phyloP scores from a whole-genome alignment of 2,113 vertebrate genomes.

The Poecile atricapillus region DNA sequence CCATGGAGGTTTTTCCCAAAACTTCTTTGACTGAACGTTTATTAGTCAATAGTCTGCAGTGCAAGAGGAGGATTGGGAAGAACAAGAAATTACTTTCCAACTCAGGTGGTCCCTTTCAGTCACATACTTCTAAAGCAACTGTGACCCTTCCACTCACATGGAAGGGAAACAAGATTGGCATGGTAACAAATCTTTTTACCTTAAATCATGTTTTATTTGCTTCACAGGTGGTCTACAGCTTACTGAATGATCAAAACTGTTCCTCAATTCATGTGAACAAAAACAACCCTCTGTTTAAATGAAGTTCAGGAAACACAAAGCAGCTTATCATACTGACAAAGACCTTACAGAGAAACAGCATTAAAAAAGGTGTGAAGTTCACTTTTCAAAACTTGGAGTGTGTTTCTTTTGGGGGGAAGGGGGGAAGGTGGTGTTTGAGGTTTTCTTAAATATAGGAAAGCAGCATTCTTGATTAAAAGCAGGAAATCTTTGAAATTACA shows the following conservation, averaged over 20 bases:
- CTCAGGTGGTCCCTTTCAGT: not conserved
- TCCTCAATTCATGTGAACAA: not conserved
- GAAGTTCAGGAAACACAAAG: not conserved
- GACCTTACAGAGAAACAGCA: not conserved
- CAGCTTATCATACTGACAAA: not conserved
- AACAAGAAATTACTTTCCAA: not conserved
- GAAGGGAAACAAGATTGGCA: not conserved
- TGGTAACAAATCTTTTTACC: not conserved
- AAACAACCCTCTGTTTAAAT: not conserved
- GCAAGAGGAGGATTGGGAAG: not conserved
- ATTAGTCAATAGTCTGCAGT: not conserved
- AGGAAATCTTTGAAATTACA: not conserved
- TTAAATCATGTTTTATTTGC: not conserved
- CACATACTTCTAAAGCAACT: not conserved
- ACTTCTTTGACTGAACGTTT: not conserved
- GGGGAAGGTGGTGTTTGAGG: fast-evolving
- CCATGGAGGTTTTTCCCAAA: not conserved
- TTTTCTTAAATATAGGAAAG: not conserved
- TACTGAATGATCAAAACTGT: not conserved
- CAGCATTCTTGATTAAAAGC: not conserved
- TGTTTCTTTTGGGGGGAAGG: fast-evolving
- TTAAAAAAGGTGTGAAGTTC: not conserved
- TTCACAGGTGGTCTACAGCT: not conserved
- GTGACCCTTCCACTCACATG: not conserved
- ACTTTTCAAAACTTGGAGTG: not conserved